A percentile compares a stretch with the other conserved stretches of the same genome.
Conservation (phyloP, 1,140 invertebrate species). For the Brachionus koreanus region DNA sequence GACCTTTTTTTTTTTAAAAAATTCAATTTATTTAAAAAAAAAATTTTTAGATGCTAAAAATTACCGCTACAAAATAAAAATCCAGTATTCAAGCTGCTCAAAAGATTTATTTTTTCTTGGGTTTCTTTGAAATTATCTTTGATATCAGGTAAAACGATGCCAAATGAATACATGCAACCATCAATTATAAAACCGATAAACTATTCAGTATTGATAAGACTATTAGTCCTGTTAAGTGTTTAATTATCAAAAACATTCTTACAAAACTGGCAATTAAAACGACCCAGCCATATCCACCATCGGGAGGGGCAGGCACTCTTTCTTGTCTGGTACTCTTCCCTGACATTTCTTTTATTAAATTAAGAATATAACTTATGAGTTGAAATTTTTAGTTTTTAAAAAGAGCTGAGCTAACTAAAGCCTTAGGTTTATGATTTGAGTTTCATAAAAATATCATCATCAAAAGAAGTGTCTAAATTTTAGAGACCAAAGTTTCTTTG, state of each 20-base stretch:
- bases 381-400: neutral
- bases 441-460: neutral
- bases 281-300: slow-evolving; percentile 44
- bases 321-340: neutral
- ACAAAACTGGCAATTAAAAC: slow-evolving; percentile 30
- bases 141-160: neutral
- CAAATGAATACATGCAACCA: slow-evolving; percentile 31
- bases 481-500: neutral
- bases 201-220: neutral
- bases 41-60: neutral
- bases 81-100: slow-evolving; percentile 27
- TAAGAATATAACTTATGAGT: neutral
- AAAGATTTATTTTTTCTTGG: slow-evolving; percentile 3
- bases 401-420: neutral
- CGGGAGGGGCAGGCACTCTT: slow-evolving; percentile 28
- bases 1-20: slow-evolving; percentile 62
- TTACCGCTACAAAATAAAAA: slow-evolving; percentile 38
- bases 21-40: neutral
- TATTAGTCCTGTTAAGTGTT: neutral
- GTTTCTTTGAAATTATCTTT: neutral
- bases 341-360: neutral
- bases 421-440: neutral
- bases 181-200: slow-evolving; percentile 39
- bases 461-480: neutral
- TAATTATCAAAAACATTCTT: neutral